Base-by-base conservation (phyloP, 2,888 invertebrate genomes). In the Drosophila aldrichi region DNA sequence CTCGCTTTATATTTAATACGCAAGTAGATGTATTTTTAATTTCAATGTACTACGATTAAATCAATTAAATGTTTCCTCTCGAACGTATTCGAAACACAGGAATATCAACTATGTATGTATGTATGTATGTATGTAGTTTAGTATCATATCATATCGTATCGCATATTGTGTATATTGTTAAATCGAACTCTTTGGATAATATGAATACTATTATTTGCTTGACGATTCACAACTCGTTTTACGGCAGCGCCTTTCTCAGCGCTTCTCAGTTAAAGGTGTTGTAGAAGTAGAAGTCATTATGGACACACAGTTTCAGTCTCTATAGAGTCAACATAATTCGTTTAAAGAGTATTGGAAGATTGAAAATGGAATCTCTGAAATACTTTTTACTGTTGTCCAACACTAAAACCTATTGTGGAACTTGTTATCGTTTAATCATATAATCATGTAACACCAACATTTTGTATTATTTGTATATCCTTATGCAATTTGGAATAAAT, bases 161-260 rank as follows among this genome's bases (percentile, higher is more conserved):
- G 40, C 14, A 40, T 44, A 43, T 44, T 20, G 10, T 40, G 29
- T 43, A 32, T 68, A 54, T 52, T 64, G 7, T 55, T 63, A 58
- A 46, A 60, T 74, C 74, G 60, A 73, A 73, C 73, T 61, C 34
- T 55, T 57, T 74, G 20, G 49, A 40, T 62, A 49, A 67, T 60
- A 59, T 62, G 43, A 46, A 69, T 74, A 44, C 54, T 44, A 56
- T 41, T 36, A 20, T 69, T 61, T 70, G 40, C 41, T 48, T 52
- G 46, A 55, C 20, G 65, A 41, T 77, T 80, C 77, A 80, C 77
- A 80, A 77, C 68, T 70, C 61, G 57, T 36, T 46, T 51, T 34
- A 32, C 48, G 22, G 40, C 48, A n/a, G 29, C 59, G 44, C 55
- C 71, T 46, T 22, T 57, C 52, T 57, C 48, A 18, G 64, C 44